Evolutionary conservation across 2,888 invertebrate species (phyloP).

Genomic region (Microplitis deprimator): DNA sequence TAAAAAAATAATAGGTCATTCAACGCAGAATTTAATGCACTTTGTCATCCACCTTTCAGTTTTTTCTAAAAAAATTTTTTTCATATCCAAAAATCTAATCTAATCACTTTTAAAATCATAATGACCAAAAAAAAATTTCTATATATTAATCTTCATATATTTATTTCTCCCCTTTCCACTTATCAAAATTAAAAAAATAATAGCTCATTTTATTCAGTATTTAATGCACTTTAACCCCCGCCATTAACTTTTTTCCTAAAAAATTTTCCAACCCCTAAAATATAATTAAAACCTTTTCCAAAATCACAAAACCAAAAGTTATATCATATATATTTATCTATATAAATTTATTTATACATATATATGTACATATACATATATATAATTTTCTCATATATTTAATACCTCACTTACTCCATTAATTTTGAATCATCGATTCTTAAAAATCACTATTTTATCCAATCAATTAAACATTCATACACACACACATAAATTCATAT

Average conservation of each 20-base stretch:
- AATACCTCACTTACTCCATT: too few relatives aligned
- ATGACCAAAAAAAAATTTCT: neutral
- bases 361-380: slow-evolving; percentile 51
- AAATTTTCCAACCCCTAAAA: neutral
- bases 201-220: neutral
- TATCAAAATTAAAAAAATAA: neutral
- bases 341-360: neutral
- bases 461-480: too few relatives aligned
- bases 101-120: neutral
- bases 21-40: neutral
- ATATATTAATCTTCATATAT: neutral
- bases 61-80: neutral
- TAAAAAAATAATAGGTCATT: neutral
- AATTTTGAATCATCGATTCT: too few relatives aligned
- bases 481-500: too few relatives aligned
- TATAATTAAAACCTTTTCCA: neutral
- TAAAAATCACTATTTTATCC: too few relatives aligned
- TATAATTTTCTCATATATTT: slow-evolving; percentile 59
- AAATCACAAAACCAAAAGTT: neutral
- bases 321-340: neutral
- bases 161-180: neutral
- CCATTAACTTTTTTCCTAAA: neutral
- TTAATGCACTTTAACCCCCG: neutral
- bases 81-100: neutral
- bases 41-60: neutral